Percentiles rank a stretch among this genome's conserved stretches.
These are phyloP conservation scores for Paracyclopina nana DNA, from an alignment of 1,140 invertebrate species.

Conservation along the genomic window DNA sequence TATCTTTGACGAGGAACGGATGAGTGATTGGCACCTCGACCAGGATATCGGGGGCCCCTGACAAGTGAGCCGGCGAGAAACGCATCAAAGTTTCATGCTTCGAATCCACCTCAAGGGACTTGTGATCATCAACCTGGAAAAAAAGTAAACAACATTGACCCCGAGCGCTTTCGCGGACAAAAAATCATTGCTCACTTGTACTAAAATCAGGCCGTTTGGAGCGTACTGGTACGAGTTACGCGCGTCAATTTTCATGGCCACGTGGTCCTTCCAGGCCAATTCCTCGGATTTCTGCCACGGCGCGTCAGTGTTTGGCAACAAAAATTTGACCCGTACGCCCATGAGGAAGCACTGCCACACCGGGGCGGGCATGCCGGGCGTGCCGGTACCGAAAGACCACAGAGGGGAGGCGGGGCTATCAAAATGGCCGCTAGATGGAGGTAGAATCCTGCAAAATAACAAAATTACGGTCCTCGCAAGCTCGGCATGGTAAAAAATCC, in stretches of 20 bases:
- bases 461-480: too few species aligned
- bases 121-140: too few species aligned
- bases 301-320: constrained; percentile 7
- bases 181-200: neutral
- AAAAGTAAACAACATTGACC: too few species aligned
- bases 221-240: constrained; percentile 14
- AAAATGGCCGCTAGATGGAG: too few species aligned
- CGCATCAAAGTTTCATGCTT: too few species aligned
- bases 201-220: constrained; percentile 14
- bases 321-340: constrained; percentile 9
- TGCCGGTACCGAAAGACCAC: neutral
- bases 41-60: constrained; percentile 11
- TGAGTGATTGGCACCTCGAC: constrained; percentile 7
- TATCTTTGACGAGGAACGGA: constrained; percentile 16
- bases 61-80: too few species aligned
- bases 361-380: constrained; percentile 7
- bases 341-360: constrained; percentile 13
- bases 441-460: too few species aligned
- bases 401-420: constrained; percentile 11
- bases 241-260: constrained; percentile 8
- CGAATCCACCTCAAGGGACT: too few species aligned
- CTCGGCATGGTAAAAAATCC: too few species aligned
- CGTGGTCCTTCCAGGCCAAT: constrained; percentile 9
- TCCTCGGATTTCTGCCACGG: constrained; percentile 15
- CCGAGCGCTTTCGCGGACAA: constrained; percentile 4